A percentile compares a stretch with the other conserved stretches of the same genome.
These are phyloP conservation scores for Pecten maximus DNA, from an alignment of 2,888 invertebrate genomes.

Conservation along the genomic window DNA sequence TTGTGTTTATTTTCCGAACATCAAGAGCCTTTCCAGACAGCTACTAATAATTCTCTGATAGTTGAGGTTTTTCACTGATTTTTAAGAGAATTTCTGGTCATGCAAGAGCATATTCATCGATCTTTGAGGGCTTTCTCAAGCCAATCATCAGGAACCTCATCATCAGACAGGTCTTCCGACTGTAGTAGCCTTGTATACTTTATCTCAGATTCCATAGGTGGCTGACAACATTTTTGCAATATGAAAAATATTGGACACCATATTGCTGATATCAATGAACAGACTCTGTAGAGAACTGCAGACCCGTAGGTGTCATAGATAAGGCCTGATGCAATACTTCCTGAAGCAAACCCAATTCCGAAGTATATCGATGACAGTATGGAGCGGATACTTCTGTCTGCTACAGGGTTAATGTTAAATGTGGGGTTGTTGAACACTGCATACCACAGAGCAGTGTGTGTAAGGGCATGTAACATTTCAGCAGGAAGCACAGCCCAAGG, in stretches of 20 bases:
- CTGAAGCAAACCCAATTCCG: conserved; percentile 77
- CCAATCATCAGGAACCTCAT: conserved; percentile 76
- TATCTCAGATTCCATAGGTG: conserved; percentile 67
- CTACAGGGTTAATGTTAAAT: conserved; percentile 72
- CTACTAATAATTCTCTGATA: too few relatives aligned
- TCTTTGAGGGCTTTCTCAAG: conserved; percentile 77
- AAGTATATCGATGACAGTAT: conserved; percentile 76
- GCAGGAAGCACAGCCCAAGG: conserved; percentile 77
- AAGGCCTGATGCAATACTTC: conserved; percentile 75
- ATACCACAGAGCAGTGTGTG: conserved; percentile 78
- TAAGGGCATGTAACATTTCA: conserved; percentile 75
- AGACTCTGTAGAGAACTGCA: conserved; percentile 71
- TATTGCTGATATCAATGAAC: conserved; percentile 65
- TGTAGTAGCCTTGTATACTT: conserved; percentile 74
- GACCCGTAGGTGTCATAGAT: conserved; percentile 74
- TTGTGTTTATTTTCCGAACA: too few relatives aligned
- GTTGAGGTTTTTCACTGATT: too few relatives aligned
- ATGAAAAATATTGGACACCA: conserved; percentile 74
- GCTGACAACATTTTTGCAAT: conserved; percentile 70
- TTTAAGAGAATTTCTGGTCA: too few relatives aligned
- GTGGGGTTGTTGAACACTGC: conserved; percentile 74
- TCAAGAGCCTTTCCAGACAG: too few relatives aligned
- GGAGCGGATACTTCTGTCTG: conserved; percentile 76
- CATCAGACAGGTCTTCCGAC: conserved; percentile 69
- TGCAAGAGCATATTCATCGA: conserved; percentile 46